These are phyloP conservation scores for Chironomus tepperi DNA, from an alignment of 1,140 invertebrate genomes.

Conservation along the genomic window DNA sequence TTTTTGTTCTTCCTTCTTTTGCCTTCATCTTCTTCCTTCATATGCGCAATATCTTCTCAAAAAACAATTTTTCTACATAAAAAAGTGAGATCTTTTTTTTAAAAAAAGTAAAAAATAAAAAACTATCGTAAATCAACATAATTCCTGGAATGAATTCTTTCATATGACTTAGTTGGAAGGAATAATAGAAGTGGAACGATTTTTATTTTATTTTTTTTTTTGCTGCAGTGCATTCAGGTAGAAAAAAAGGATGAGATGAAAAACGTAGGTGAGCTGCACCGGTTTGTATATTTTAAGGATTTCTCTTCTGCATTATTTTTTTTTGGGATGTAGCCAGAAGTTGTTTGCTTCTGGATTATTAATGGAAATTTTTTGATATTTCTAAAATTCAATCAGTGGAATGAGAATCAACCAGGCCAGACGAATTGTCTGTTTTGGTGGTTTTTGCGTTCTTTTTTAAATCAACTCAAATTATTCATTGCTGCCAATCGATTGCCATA, in stretches of 20 bases:
- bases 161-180: constrained; percentile 16
- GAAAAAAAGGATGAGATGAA: not conserved
- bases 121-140: constrained; percentile 10
- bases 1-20: not conserved
- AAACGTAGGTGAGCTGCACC: not conserved
- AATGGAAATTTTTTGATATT: too few species aligned
- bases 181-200: constrained; percentile 20
- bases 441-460: too few species aligned
- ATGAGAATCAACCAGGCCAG: too few species aligned
- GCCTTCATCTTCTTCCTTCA: constrained; percentile 4
- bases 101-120: not conserved
- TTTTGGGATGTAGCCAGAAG: not conserved
- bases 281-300: constrained; percentile 16
- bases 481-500: too few species aligned
- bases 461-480: too few species aligned
- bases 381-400: too few species aligned
- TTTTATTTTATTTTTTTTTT: too few species aligned
- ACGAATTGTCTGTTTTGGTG: too few species aligned
- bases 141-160: constrained; percentile 12
- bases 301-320: not conserved
- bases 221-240: constrained; percentile 12
- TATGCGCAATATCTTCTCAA: constrained; percentile 2
- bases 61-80: not conserved
- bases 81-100: not conserved
- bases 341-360: too few species aligned